Evolutionary conservation across 2,888 invertebrate species (phyloP).

Genomic region (Diadegma fenestrale): DNA sequence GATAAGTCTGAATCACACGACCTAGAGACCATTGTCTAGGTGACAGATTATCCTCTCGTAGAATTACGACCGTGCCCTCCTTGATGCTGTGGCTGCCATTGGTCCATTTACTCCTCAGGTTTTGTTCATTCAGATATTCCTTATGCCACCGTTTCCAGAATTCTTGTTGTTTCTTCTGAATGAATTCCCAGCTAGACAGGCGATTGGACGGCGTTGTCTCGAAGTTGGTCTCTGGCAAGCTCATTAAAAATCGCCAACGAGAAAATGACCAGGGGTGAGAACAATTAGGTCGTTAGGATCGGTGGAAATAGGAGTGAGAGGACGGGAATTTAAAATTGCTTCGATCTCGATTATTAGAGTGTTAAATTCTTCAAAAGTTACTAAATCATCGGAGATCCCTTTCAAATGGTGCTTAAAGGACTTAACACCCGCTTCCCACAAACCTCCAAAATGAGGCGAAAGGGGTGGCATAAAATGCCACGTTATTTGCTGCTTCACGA

Average conservation of each 20-base stretch:
- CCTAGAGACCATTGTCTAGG: neutral
- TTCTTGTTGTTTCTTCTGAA: constrained; percentile 38
- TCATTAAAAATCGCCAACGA: constrained; percentile 57
- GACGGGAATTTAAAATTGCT: constrained; percentile 69
- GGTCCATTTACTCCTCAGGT: constrained; percentile 48
- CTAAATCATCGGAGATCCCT: constrained; percentile 5
- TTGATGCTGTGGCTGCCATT: neutral
- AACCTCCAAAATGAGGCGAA: constrained; percentile 23
- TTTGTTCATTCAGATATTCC: constrained; percentile 61
- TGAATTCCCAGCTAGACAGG: constrained; percentile 45
- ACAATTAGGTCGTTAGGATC: constrained; percentile 68
- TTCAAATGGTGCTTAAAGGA: constrained; percentile 39
- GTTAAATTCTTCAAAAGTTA: constrained; percentile 60
- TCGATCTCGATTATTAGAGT: constrained; percentile 67
- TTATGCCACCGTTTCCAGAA: constrained; percentile 59
- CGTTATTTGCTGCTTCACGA: neutral
- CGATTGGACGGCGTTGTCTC: constrained; percentile 41
- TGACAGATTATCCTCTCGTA: neutral
- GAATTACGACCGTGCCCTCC: neutral
- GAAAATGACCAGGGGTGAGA: constrained; percentile 72
- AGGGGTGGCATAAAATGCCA: constrained; percentile 13
- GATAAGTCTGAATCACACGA: neutral
- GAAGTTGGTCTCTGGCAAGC: constrained; percentile 66
- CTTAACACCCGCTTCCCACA: constrained; percentile 37
- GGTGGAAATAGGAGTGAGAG: constrained; percentile 60